phyloP scores from a whole-genome alignment of 2,113 vertebrate genomes.

The Scatophagus argus region DNA sequence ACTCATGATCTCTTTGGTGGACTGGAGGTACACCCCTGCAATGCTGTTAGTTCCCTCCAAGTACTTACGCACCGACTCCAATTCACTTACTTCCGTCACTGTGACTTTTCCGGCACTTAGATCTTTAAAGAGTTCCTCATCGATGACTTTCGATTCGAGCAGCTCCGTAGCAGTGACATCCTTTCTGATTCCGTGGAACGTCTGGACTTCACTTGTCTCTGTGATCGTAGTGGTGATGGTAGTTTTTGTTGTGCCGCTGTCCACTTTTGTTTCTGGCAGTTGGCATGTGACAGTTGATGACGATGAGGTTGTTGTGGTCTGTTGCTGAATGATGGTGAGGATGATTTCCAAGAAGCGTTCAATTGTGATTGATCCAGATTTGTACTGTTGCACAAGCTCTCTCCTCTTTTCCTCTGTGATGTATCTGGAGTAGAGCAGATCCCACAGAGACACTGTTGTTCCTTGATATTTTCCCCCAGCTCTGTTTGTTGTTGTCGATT shows the following conservation, averaged over 20 bases:
- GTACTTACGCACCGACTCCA: constrained; percentile 83
- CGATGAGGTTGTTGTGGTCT: constrained; percentile 26
- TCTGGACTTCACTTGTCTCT: background rate
- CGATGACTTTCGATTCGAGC: background rate
- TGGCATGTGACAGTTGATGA: constrained; percentile 1
- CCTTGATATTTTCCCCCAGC: constrained; percentile 81
- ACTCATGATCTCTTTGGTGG: constrained; percentile 82
- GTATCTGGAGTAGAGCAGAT: constrained; percentile 85
- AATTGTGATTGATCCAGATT: constrained; percentile 73
- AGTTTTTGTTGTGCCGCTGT: constrained; percentile 76
- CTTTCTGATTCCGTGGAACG: constrained; percentile 19
- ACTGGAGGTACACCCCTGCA: constrained; percentile 84
- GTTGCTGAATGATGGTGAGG: constrained; percentile 57
- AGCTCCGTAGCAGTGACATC: background rate
- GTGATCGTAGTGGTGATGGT: constrained; percentile 75
- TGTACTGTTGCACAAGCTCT: constrained; percentile 79
- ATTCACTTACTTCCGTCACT: constrained; percentile 56
- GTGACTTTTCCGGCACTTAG: constrained; percentile 80
- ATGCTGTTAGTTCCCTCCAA: constrained; percentile 84
- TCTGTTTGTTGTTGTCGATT: constrained; percentile 76
- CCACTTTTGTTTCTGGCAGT: constrained; percentile 70
- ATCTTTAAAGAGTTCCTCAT: constrained; percentile 50
- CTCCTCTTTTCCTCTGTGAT: constrained; percentile 78
- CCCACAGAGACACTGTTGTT: constrained; percentile 82
- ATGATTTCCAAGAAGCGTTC: constrained; percentile 74